Evolutionary conservation across 1,140 invertebrate species (phyloP).

Genomic region (Drosophila kohkoa): DNA sequence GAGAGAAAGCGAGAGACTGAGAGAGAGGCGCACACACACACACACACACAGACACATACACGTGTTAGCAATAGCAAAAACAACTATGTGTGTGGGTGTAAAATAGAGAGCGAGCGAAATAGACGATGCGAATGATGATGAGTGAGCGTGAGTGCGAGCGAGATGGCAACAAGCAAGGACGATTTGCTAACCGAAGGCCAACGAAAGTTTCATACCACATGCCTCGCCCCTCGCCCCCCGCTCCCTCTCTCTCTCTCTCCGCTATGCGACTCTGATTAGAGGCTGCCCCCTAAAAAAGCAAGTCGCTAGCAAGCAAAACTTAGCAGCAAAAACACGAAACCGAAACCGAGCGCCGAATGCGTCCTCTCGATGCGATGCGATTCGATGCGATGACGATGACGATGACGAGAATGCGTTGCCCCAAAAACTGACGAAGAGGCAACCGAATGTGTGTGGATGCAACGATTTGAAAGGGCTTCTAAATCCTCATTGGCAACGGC

Average conservation of each 20-base stretch:
- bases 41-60: conserved; percentile 10
- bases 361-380: conserved; percentile 41
- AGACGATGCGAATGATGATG: conserved; percentile 9
- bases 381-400: conserved; percentile 3
- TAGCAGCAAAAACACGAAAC: conserved; percentile 25
- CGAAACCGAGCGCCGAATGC: conserved; percentile 36
- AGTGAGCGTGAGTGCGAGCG: conserved; percentile 26
- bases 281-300: conserved; percentile 54
- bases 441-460: conserved; percentile 70
- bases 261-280: conserved; percentile 3
- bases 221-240: not conserved
- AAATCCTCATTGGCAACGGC: conserved; percentile 62
- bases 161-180: conserved; percentile 44
- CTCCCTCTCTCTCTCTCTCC: not conserved
- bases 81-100: conserved; percentile 36
- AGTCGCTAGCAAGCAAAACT: conserved; percentile 46
- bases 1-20: not conserved
- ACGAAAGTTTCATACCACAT: conserved; percentile 39
- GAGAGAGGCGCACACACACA: conserved; percentile 12
- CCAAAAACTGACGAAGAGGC: conserved; percentile 21
- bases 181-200: conserved; percentile 71
- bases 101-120: conserved; percentile 42
- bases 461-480: conserved; percentile 80
- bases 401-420: conserved; percentile 16
- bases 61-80: conserved; percentile 36